A percentile compares a stretch with the other conserved stretches of the same genome.
Conservation (phyloP, 2,888 invertebrate species). For the Epirrhoe tristata region DNA sequence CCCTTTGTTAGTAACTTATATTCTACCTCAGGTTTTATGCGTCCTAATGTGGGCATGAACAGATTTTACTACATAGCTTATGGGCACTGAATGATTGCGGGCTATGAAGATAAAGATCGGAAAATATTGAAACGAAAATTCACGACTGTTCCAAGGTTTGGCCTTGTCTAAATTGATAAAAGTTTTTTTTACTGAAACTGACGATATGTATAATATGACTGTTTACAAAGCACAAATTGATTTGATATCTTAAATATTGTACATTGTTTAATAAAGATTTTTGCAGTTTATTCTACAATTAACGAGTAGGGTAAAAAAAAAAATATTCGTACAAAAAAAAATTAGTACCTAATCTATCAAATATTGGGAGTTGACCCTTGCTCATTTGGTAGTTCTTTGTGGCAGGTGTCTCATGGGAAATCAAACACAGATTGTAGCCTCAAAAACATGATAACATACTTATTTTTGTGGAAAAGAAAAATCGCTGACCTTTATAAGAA, state of each 20-base stretch:
- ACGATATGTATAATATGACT: no score
- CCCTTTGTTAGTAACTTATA: constrained; percentile 8
- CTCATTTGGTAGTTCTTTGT: constrained; percentile 69
- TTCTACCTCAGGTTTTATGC: constrained; percentile 23
- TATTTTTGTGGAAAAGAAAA: constrained; percentile 44
- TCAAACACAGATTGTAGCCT: constrained; percentile 76
- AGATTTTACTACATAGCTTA: constrained; percentile 25
- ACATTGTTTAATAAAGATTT: no score
- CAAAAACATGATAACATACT: constrained; percentile 70
- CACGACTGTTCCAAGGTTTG: constrained; percentile 7
- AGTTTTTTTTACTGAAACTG: no score
- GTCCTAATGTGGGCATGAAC: constrained; percentile 25
- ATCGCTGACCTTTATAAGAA: constrained; percentile 3
- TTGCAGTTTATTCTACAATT: no score
- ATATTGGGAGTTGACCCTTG: constrained; percentile 26
- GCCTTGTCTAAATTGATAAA: constrained; percentile 13
- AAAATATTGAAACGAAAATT: constrained; percentile 19
- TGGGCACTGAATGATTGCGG: constrained; percentile 18
- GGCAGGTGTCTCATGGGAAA: constrained; percentile 79
- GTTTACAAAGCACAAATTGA: no score
- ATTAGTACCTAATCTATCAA: constrained; percentile 3
- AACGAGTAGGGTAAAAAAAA: no score
- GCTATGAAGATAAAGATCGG: constrained; percentile 18
- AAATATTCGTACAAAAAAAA: no score
- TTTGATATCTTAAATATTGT: no score